phyloP scores from a whole-genome alignment of 2,888 invertebrate genomes.

The Asteroscopus sphinx region DNA sequence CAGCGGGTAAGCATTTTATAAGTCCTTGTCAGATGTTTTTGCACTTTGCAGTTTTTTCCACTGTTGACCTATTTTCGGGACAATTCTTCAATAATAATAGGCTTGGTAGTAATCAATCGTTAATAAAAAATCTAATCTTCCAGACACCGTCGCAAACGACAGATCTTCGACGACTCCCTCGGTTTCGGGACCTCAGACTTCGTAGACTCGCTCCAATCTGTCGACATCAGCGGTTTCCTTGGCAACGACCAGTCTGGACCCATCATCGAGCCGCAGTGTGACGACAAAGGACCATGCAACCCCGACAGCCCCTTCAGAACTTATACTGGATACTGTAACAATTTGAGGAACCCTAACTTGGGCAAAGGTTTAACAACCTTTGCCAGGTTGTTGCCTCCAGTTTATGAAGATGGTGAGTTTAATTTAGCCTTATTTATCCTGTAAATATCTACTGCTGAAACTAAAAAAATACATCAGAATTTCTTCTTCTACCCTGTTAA shows the following conservation, averaged over 20 bases:
- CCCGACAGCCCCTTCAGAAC: conserved; percentile 92
- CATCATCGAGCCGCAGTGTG: conserved; percentile 92
- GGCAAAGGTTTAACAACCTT: conserved; percentile 96
- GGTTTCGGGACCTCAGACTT: conserved; percentile 90
- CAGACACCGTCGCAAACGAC: conserved; percentile 92
- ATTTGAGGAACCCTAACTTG: conserved; percentile 94
- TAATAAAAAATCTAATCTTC: conserved; percentile 32
- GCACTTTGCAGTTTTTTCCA: no score
- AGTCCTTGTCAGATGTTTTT: neutral
- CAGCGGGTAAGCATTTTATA: conserved; percentile 79
- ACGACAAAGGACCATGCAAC: conserved; percentile 93
- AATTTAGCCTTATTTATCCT: neutral
- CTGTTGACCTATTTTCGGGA: no score
- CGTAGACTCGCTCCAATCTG: conserved; percentile 93
- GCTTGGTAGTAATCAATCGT: no score
- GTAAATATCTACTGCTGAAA: no score
- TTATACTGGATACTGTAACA: conserved; percentile 96
- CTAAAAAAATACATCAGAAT: no score
- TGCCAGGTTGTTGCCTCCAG: conserved; percentile 95
- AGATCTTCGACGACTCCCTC: conserved; percentile 91
- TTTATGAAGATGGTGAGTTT: conserved; percentile 95
- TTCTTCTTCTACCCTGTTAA: no score
- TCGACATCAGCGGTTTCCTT: conserved; percentile 93
- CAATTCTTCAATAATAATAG: no score
- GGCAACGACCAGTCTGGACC: conserved; percentile 90